phyloP scores from a whole-genome alignment of 2,113 vertebrate genomes.

The Hippocampus mohnikei region DNA sequence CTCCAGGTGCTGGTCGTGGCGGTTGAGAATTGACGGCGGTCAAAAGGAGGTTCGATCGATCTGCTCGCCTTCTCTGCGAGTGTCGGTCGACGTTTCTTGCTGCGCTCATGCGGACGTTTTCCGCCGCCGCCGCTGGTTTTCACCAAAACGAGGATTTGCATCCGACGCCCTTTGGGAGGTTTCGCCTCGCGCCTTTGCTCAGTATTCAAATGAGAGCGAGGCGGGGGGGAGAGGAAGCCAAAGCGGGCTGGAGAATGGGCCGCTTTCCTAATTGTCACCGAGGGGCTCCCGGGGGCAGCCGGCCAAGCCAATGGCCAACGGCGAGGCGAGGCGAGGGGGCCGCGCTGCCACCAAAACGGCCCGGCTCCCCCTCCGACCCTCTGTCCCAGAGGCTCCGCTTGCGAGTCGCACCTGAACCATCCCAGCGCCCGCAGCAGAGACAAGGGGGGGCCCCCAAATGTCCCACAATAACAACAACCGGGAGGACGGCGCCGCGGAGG shows the following conservation, averaged over 20 bases:
- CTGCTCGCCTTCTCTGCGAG: neutral
- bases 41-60: too few species aligned
- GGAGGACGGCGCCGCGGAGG: slow-evolving; percentile 48
- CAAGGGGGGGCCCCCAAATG: slow-evolving; percentile 39
- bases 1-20: too few species aligned
- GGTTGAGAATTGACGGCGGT: too few species aligned
- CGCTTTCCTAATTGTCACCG: slow-evolving; percentile 83
- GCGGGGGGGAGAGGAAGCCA: slow-evolving; percentile 60
- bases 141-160: slow-evolving; percentile 19
- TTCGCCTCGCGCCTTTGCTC: slow-evolving; percentile 55
- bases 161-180: slow-evolving; percentile 24
- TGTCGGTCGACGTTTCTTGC: neutral
- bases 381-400: too few species aligned
- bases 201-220: slow-evolving; percentile 77
- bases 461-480: slow-evolving; percentile 71
- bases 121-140: neutral
- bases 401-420: slow-evolving; percentile 18
- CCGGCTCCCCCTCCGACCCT: slow-evolving; percentile 54
- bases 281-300: slow-evolving; percentile 59
- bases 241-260: slow-evolving; percentile 72
- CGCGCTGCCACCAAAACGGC: slow-evolving; percentile 53
- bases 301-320: slow-evolving; percentile 78
- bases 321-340: slow-evolving; percentile 61
- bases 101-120: neutral
- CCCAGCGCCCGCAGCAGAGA: neutral